phyloP scores from a whole-genome alignment of 2,113 vertebrate species.

The Aphelocoma coerulescens region DNA sequence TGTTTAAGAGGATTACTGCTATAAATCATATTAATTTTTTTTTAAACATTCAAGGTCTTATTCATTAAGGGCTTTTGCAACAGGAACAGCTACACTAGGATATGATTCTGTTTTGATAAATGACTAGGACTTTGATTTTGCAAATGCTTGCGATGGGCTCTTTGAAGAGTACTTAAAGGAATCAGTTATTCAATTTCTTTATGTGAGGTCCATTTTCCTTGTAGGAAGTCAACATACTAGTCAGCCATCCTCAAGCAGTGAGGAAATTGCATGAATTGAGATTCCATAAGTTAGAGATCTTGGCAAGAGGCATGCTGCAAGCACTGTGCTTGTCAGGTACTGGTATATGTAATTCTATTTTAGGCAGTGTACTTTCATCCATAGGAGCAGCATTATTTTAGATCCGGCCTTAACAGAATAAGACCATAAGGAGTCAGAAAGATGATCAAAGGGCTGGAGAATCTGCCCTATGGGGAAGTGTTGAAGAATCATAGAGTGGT shows the following conservation, averaged over 20 bases:
- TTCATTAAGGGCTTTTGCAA: constrained; percentile 60
- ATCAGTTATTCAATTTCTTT: not conserved
- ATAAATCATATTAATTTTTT: constrained; percentile 72
- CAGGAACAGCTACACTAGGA: constrained; percentile 25
- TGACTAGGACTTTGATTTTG: not conserved
- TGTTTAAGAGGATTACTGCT: constrained; percentile 77
- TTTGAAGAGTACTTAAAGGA: not conserved
- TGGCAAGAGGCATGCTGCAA: not conserved
- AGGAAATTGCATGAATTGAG: not conserved
- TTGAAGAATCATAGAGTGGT: not conserved
- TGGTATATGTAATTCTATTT: not conserved
- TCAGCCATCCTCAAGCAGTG: not conserved
- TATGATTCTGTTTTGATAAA: constrained; percentile 17
- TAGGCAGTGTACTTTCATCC: not conserved
- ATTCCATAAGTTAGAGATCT: not conserved
- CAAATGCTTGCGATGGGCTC: not conserved
- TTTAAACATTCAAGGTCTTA: constrained; percentile 52
- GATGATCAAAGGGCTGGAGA: not conserved
- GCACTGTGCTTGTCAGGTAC: not conserved
- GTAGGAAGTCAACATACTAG: not conserved
- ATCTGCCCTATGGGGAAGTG: not conserved
- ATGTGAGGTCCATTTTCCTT: not conserved
- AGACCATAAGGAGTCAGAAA: not conserved
- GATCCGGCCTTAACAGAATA: not conserved
- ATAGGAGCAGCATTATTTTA: not conserved